A percentile compares a stretch with the other conserved stretches of the same genome.
phyloP scores from a whole-genome alignment of 2,113 vertebrate genomes.

The Tetrax tetrax region DNA sequence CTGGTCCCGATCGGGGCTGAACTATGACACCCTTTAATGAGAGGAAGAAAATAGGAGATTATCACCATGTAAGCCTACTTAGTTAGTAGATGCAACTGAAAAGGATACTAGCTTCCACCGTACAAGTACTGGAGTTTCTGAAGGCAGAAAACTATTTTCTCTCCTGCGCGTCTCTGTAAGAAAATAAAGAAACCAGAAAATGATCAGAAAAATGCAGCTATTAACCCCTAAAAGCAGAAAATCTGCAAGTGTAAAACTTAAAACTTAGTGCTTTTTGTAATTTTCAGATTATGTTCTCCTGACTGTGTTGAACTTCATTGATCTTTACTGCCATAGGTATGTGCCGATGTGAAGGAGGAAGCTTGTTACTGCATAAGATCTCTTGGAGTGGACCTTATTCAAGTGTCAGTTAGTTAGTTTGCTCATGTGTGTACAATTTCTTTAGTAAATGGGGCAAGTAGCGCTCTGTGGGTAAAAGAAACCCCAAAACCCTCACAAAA shows the following conservation, averaged over 20 bases:
- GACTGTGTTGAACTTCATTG: neutral
- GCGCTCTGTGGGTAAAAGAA: neutral
- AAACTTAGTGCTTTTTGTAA: neutral
- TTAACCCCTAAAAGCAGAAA: neutral
- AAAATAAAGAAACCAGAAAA: neutral
- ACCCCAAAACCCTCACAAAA: neutral
- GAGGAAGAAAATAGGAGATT: neutral
- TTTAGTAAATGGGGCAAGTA: neutral
- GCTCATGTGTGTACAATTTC: neutral
- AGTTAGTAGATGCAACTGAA: neutral
- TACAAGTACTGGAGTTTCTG: neutral
- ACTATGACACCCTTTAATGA: too few species aligned
- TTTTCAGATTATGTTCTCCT: neutral
- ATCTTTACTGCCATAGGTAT: neutral
- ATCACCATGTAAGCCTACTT: neutral
- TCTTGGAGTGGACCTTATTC: neutral
- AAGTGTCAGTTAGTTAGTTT: neutral
- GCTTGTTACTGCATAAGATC: neutral
- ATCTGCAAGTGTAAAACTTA: neutral
- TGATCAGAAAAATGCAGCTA: neutral
- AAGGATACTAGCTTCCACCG: neutral
- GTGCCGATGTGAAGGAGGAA: neutral
- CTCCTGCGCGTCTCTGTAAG: neutral
- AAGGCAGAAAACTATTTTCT: neutral
- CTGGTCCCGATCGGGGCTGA: too few species aligned